Base-by-base conservation (phyloP, 2,113 vertebrate genomes). In the Corythornis cristatus region DNA sequence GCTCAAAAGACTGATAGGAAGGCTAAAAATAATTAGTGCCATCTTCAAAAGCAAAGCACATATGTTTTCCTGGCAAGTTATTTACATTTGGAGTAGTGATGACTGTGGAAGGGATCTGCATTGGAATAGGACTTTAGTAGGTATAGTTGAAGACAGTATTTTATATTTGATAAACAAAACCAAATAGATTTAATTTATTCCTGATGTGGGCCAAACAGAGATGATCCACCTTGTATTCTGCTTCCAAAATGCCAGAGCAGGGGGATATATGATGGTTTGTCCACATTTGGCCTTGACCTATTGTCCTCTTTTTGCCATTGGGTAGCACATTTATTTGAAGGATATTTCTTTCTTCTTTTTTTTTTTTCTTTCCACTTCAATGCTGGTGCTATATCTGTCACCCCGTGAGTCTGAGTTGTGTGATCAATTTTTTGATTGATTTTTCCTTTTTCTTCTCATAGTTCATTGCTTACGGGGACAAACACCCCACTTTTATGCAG, bases 181-280 rank as follows among this genome's bases (percentile, higher is more conserved):
- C 7, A 20, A 62, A 46, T 15, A 16, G 56, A 26, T 20, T 45
- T 71, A 7, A 25, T 72, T 84, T 48, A 5, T 12, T 67, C 19
- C 64, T 31, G 4, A 8, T 25, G 4, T n/a, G 29, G 18, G 13
- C 6, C 48, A 50, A 46, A 28, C 11, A 43, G 15, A 72, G 43
- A 77, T 28, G 57, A 25, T 42, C 35, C 40, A n/a, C 20, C 67
- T 74, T 22, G 14, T 60, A 15, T 62, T 73, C 33, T 58, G 9
- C 57, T 77, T 77, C 19, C 33, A 76, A 6, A 48, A 50, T 3
- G 8, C 10, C 12, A 40, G 20, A 71, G 13, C 1, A 0, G 22
- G 2, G 4, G 6, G 2, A 50, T 12, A 15, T 42, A 16, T 3
- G 7, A 16, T 8, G 5, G 6, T 5, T 13, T 35, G 3, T 40